Evolutionary conservation across 2,797 vertebrate genomes (phyloP), one percentile per base, ranked within the genome.

Genomic region (Sphenopsis melanotis): DNA sequence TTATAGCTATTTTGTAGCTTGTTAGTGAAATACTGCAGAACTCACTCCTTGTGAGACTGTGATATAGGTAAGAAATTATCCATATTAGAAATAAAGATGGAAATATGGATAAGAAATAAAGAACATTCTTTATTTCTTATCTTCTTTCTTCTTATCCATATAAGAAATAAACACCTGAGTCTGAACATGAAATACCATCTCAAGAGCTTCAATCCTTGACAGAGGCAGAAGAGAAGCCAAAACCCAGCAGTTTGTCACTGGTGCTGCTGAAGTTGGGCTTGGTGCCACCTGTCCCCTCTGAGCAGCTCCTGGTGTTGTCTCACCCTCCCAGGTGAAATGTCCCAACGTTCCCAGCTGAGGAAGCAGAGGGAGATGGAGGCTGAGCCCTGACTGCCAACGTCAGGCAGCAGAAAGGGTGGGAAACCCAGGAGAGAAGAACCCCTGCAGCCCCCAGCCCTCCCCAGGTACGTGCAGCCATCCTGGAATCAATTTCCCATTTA

Each of bases 281-380:
- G 1, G 2, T 12, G 52, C 10, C 39, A 2, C 12, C 12, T 53
- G 56, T 8, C 52, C 8, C 39, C 12, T 10, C 24, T 10, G 74
- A 77, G 39, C 39, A 16, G 70, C 60, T 86, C 53, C 3, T 0
- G 1, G 0, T 8, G 15, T 0, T 21, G 2, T 70, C 53, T 39
- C 64, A 13, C 3, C 30, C 34, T 22, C 32, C 2, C 83, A 94
- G 86, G 42, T 34, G 71, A 84, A 5, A 76, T 37, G 71, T 30
- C 6, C 37, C 56, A 15, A 0, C 27, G 1, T 4, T 5, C 56
- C 24, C 79, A 89, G 83, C 57, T 23, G 57, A 69, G 85, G 60
- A 37, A 29, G 39, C 9, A 2, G 46, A 59, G 59, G 32, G 53
- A 15, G 77, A 36, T 8, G 41, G 7, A 44, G 53, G 4, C 5